Evolutionary conservation across 23 tunicate genomes (phyloP).

Genomic region (Clavelina lepadiformis): DNA sequence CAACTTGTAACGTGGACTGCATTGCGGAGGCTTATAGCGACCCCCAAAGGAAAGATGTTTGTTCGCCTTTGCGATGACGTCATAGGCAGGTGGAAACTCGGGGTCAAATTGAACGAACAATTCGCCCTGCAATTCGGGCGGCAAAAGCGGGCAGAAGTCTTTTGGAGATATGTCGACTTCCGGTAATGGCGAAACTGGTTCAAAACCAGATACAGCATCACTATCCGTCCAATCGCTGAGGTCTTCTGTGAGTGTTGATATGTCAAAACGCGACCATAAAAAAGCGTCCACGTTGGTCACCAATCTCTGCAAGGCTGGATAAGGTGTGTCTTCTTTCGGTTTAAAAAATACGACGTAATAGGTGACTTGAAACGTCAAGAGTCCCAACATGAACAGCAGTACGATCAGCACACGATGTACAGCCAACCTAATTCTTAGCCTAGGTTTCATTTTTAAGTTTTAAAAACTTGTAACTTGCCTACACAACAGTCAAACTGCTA

Average conservation of each 20-base stretch:
- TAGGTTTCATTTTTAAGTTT: too few species aligned
- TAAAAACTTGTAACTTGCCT: too few species aligned
- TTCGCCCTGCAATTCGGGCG: constrained; percentile 12
- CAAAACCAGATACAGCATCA: neutral
- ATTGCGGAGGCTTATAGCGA: constrained; percentile 22
- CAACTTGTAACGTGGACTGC: constrained; percentile 34
- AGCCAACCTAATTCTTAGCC: too few species aligned
- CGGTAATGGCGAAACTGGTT: neutral
- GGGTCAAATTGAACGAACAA: neutral
- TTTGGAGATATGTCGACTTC: neutral
- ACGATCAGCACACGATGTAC: too few species aligned
- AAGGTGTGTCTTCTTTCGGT: too few species aligned
- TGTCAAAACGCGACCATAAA: constrained; percentile 41
- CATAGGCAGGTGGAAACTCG: neutral
- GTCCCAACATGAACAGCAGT: too few species aligned
- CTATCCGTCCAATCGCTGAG: neutral
- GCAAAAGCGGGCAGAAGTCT: constrained; percentile 13
- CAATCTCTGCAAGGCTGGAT: constrained; percentile 30
- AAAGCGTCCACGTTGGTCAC: constrained; percentile 37
- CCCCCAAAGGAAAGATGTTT: constrained; percentile 5
- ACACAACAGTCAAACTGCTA: too few species aligned
- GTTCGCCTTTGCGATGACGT: constrained; percentile 2
- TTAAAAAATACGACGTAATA: too few species aligned
- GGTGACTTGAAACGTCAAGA: too few species aligned
- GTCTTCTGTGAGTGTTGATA: constrained; percentile 1